Evolutionary conservation across 2,888 invertebrate species (phyloP).

Genomic region (Pyrrhosoma nymphula): DNA sequence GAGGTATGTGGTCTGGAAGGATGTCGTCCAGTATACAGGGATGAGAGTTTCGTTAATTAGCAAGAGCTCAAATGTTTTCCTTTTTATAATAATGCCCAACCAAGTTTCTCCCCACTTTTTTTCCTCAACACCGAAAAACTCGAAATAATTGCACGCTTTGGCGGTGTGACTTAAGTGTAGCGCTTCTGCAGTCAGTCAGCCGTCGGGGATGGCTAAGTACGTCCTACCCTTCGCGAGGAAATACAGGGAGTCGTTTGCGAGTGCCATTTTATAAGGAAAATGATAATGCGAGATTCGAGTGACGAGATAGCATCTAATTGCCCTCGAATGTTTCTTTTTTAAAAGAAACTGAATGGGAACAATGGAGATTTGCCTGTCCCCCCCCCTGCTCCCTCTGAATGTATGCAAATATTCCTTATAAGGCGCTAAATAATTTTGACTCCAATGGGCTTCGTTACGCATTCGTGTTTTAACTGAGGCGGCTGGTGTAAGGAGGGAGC

Average conservation of each 20-base stretch:
- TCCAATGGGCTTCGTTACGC: neutral
- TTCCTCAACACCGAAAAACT: neutral
- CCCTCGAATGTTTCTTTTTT: neutral
- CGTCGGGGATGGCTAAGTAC: neutral
- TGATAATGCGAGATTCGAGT: neutral
- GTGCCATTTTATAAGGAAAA: neutral
- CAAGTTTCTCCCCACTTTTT: neutral
- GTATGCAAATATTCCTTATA: neutral
- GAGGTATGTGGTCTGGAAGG: neutral
- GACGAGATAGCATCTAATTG: neutral
- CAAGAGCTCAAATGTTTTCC: neutral
- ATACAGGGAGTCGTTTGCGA: neutral
- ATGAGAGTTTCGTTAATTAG: slow-evolving; percentile 10
- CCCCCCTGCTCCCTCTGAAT: neutral
- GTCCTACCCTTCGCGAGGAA: neutral
- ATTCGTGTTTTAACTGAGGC: neutral
- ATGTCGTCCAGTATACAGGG: neutral
- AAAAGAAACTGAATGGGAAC: neutral
- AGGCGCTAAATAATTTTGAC: neutral
- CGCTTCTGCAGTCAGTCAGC: neutral
- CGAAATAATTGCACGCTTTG: neutral
- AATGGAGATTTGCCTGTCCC: neutral
- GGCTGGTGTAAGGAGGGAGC: neutral
- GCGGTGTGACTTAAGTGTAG: neutral
- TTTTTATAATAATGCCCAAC: slow-evolving; percentile 30